Base-by-base conservation (phyloP, 2,888 invertebrate genomes). In the Drosophila neotestacea region DNA sequence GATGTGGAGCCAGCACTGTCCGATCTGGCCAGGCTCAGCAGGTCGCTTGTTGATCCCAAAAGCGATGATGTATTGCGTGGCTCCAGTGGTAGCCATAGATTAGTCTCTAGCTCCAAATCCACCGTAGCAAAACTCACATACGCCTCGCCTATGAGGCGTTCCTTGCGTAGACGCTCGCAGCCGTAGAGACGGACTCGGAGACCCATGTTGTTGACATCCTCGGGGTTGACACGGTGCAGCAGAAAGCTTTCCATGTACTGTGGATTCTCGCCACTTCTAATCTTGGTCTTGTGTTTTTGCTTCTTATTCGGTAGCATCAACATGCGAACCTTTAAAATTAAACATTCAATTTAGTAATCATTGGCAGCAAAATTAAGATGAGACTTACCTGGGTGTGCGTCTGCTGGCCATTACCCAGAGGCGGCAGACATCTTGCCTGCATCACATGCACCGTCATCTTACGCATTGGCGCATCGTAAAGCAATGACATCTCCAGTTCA, bases 1-100 rank as follows among this genome's bases (percentile, higher is more conserved):
- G 97, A 98, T 82, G 97, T 97, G 0, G 98, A 98, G 34, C 98
- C 98, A 6, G 98, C 97, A 80, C 97, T 97, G 93, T 98, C 98
- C 74, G 98, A 98, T 64, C 98, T 94, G 16, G 98, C 96, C 88
- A 98, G 94, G 91, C 97, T 97, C 81, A 95, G 93, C 65, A 96
- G 93, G 90, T 96, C 96, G 85, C 95, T 95, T 16, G 93, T 90
- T 58, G 93, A 93, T 50, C 94, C 94, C 85, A 93, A 93, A 75
- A 94, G 94, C 77, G 94, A 93, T 71, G 93, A 93, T 81, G 94
- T 94, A 55, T 94, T 94, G 73, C 96, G 93, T n/a, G 96, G 95
- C 86, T 97, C 96, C 73, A 98, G 94, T 56, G 96, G 96, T 70
- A 98, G 93, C 97, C 98, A 97, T 91, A 98, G 94, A 80, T 96